A percentile compares a stretch with the other conserved stretches of the same genome.
Conservation (phyloP, 2,797 vertebrate genomes). For the Hephaestus fuliginosus region DNA sequence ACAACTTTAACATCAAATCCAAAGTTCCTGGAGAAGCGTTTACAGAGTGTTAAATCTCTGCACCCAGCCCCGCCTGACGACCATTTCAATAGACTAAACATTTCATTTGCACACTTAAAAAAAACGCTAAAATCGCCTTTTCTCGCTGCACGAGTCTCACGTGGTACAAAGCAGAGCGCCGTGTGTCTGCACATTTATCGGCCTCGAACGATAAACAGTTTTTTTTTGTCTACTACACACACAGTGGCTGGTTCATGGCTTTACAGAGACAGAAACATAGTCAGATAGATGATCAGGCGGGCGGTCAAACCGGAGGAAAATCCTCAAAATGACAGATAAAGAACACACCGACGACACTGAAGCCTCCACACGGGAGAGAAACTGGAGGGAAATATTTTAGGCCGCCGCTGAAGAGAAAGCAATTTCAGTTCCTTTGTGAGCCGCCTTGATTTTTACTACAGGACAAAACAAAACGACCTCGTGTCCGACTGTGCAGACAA, state of each 20-base stretch:
- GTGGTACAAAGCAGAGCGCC: not conserved
- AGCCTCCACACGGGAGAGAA: not conserved
- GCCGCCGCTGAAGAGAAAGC: not conserved
- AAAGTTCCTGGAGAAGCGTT: no score
- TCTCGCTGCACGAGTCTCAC: not conserved
- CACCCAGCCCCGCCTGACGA: constrained; percentile 7
- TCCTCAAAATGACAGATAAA: not conserved
- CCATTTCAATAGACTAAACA: not conserved
- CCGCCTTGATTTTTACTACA: not conserved
- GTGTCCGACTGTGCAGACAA: not conserved
- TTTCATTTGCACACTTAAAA: constrained; percentile 1
- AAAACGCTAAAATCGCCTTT: constrained; percentile 10
- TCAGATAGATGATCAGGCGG: not conserved
- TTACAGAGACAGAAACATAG: constrained; percentile 13
- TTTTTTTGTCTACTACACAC: constrained; percentile 9
- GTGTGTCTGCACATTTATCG: not conserved
- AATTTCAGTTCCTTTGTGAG: not conserved
- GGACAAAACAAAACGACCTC: no score
- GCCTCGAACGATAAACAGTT: constrained; percentile 1
- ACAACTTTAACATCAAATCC: no score
- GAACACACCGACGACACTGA: not conserved
- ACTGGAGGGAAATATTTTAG: not conserved
- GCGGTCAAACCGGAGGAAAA: not conserved
- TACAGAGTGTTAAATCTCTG: not conserved
- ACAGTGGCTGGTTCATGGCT: constrained; percentile 31